These are phyloP conservation scores for Tridacna gigas DNA, from an alignment of 2,888 invertebrate species.

Conservation along the genomic window DNA sequence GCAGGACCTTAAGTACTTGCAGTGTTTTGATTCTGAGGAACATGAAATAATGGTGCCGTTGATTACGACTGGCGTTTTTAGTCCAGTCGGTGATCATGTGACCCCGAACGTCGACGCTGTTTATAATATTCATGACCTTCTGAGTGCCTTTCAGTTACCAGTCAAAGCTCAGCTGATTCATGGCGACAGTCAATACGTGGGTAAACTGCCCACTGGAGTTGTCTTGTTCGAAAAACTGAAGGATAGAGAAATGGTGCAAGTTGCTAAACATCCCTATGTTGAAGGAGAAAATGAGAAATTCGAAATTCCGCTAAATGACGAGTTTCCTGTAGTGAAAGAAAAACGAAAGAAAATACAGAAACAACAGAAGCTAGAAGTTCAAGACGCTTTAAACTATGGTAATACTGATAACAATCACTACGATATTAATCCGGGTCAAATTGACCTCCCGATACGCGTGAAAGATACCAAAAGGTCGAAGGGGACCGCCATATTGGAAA, in stretches of 20 bases:
- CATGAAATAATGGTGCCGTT: constrained; percentile 80
- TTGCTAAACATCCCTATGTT: constrained; percentile 61
- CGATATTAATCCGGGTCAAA: constrained; percentile 24
- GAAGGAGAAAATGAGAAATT: constrained; percentile 60
- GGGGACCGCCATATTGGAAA: constrained; percentile 75
- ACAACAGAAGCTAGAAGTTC: constrained; percentile 4
- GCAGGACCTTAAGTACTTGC: constrained; percentile 80
- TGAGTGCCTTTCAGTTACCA: constrained; percentile 78
- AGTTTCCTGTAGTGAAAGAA: constrained; percentile 66
- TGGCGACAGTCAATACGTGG: constrained; percentile 55
- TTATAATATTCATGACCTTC: constrained; percentile 79
- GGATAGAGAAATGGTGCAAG: constrained; percentile 73
- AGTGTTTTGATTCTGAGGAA: constrained; percentile 77
- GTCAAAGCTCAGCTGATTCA: constrained; percentile 78
- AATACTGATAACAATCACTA: background rate
- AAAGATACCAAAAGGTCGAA: constrained; percentile 75
- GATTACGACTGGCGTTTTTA: constrained; percentile 81
- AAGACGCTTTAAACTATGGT: background rate
- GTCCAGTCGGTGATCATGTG: constrained; percentile 78
- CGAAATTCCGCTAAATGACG: constrained; percentile 68
- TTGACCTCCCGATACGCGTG: constrained; percentile 74
- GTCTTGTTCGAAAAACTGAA: constrained; percentile 72
- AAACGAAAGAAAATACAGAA: constrained; percentile 55
- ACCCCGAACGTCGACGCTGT: constrained; percentile 78
- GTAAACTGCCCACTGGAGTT: constrained; percentile 69